Evolutionary conservation across 1,140 invertebrate species (phyloP).

Genomic region (Neodiprion pinetum): DNA sequence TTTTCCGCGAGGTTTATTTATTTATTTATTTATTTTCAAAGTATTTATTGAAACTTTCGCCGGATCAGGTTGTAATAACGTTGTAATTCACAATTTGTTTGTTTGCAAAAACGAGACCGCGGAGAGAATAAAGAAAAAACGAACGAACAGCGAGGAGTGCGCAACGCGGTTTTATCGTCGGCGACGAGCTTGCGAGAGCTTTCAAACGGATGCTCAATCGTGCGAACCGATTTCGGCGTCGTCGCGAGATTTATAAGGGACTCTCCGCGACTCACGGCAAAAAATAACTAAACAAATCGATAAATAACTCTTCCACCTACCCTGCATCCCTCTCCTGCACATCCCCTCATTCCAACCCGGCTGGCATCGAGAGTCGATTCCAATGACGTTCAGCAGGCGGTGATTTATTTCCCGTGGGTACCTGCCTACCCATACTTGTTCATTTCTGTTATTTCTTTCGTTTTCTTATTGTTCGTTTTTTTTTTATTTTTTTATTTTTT

Average conservation of each 20-base stretch:
- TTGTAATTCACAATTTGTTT: no score
- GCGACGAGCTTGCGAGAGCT: neutral
- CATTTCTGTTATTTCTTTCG: neutral
- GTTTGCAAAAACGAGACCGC: no score
- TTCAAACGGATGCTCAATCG: conserved; percentile 7
- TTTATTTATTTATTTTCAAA: no score
- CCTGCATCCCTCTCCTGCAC: no score
- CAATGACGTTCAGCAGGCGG: neutral
- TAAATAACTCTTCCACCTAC: neutral
- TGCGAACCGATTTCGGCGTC: neutral
- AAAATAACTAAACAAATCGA: conserved; percentile 8
- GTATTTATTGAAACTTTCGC: no score
- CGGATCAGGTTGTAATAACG: no score
- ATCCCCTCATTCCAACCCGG: no score
- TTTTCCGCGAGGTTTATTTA: no score
- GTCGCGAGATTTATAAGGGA: conserved; percentile 4
- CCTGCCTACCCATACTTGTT: neutral
- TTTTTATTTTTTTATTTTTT: no score
- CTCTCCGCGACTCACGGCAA: neutral
- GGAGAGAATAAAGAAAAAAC: neutral
- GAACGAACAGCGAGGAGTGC: neutral
- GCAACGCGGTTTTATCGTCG: neutral
- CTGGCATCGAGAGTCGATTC: neutral
- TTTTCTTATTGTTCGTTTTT: no score
- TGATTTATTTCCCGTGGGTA: conserved; percentile 2